Evolutionary conservation across 2,888 invertebrate genomes (phyloP).

Genomic region (Drosophila vallismaia): DNA sequence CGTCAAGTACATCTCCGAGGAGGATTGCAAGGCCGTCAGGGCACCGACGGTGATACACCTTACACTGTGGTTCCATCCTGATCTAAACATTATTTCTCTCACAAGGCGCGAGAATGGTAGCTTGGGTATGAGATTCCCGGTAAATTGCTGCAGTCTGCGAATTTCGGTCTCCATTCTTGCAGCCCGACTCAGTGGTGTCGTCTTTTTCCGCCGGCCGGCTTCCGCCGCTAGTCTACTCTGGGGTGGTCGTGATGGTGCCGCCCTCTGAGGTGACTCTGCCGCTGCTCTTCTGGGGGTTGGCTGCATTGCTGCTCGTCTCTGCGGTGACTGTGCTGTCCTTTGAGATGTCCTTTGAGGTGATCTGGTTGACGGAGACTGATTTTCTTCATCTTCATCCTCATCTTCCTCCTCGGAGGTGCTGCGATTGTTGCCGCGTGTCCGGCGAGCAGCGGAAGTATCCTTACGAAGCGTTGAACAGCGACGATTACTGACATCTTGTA

Average conservation of each 20-base stretch:
- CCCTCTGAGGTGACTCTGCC: no score
- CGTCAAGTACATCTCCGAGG: constrained; percentile 84
- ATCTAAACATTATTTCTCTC: constrained; percentile 81
- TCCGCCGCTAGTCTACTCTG: background rate
- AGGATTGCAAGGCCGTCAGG: constrained; percentile 84
- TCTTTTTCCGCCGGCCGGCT: constrained; percentile 41
- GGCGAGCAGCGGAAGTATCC: background rate
- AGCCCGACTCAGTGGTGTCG: constrained; percentile 18
- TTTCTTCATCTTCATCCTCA: constrained; percentile 21
- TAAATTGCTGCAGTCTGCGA: constrained; percentile 41
- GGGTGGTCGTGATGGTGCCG: background rate
- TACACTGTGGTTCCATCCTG: no score
- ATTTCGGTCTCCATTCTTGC: constrained; percentile 40
- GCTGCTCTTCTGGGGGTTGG: background rate
- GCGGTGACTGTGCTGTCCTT: background rate
- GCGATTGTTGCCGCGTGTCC: background rate
- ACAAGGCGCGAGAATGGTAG: constrained; percentile 84
- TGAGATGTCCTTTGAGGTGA: background rate
- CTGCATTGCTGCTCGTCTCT: background rate
- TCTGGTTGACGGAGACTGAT: constrained; percentile 8
- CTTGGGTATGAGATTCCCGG: constrained; percentile 82
- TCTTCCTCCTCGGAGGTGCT: background rate
- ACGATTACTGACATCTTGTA: background rate
- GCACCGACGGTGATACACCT: constrained; percentile 83
- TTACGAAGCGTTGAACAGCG: constrained; percentile 53